Evolutionary conservation across 2,888 invertebrate genomes (phyloP).

Genomic region (Amaurobius ferox): DNA sequence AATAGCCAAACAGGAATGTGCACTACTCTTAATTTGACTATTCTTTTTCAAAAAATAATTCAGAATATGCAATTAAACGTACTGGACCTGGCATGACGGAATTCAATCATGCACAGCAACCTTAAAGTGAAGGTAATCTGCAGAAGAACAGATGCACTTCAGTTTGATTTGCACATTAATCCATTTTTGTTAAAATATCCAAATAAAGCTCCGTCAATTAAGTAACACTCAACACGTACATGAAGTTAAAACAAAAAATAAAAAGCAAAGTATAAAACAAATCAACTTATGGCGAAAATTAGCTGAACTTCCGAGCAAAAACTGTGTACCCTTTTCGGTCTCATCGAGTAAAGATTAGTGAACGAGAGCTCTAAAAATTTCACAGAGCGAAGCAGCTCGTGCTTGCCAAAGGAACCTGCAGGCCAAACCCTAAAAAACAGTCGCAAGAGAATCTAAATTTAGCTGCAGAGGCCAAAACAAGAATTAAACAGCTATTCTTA

Average conservation of each 20-base stretch:
- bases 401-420: constrained; percentile 49
- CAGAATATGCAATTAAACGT: constrained; percentile 18
- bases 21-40: too few species aligned
- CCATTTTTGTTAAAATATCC: too few species aligned
- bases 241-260: neutral
- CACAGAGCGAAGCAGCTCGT: constrained; percentile 23
- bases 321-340: constrained; percentile 11
- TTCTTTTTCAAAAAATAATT: too few species aligned
- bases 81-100: constrained; percentile 63
- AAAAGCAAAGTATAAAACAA: neutral
- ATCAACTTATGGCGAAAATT: neutral
- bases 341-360: constrained; percentile 35
- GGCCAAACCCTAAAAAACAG: constrained; percentile 67
- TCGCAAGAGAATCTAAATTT: constrained; percentile 60
- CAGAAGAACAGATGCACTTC: too few species aligned
- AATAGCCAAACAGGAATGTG: too few species aligned
- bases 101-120: constrained; percentile 18
- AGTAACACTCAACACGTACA: neutral
- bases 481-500: constrained; percentile 60
- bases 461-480: constrained; percentile 55
- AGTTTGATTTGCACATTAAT: too few species aligned
- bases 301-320: neutral
- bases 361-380: constrained; percentile 43
- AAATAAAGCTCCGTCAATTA: too few species aligned
- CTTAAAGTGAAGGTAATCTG: neutral